Conservation (phyloP, 1,140 invertebrate species). For the Drosophila mojavensis region DNA sequence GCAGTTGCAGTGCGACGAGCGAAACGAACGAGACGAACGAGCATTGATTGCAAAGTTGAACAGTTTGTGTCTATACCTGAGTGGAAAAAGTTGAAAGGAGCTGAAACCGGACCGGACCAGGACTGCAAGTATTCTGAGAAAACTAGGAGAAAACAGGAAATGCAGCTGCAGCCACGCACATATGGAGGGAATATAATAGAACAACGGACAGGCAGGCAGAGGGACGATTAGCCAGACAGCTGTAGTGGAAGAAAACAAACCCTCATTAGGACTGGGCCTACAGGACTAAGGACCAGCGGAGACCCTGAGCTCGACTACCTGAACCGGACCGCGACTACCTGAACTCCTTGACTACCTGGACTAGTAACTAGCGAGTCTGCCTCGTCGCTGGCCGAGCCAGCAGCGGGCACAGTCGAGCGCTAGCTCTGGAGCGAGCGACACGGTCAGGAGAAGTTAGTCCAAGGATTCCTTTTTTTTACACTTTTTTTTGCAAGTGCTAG, state of each 20-base stretch:
- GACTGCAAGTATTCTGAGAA: too few species aligned
- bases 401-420: slow-evolving; percentile 42
- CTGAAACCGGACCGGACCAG: too few species aligned
- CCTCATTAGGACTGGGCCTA: not conserved
- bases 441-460: slow-evolving; percentile 8
- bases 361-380: slow-evolving; percentile 5
- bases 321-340: not conserved
- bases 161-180: not conserved
- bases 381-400: not conserved
- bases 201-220: too few species aligned
- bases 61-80: not conserved
- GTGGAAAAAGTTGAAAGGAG: not conserved
- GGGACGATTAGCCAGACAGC: not conserved
- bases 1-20: not conserved
- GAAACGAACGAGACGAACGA: not conserved
- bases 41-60: not conserved
- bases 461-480: slow-evolving; percentile 4
- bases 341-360: not conserved
- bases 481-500: not conserved
- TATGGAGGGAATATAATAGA: not conserved
- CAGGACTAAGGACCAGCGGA: too few species aligned
- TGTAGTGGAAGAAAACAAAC: not conserved
- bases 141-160: not conserved
- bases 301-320: not conserved
- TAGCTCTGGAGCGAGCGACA: slow-evolving; percentile 47